A percentile compares a stretch with the other conserved stretches of the same genome.
Evolutionary conservation across 1,140 invertebrate species (phyloP).

Genomic region (Caenorhabditis brenneri): DNA sequence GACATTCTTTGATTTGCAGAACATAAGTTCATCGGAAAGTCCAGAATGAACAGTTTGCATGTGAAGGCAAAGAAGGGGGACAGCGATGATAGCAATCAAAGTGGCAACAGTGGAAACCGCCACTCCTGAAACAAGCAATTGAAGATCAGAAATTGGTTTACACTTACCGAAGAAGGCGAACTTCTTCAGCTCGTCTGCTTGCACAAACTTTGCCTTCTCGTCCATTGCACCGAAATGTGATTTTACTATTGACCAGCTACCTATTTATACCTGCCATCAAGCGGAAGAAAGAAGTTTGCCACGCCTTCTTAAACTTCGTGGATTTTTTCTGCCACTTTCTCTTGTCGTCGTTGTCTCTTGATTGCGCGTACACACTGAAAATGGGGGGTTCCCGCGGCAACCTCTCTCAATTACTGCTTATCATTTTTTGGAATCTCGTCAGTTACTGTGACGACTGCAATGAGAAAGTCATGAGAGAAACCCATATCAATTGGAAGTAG

Average conservation of each 20-base stretch:
- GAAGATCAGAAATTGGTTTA: background rate
- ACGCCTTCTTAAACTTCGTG: conserved; percentile 40
- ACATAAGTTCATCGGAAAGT: conserved; percentile 44
- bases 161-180: conserved; percentile 49
- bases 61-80: conserved; percentile 46
- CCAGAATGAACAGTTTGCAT: conserved; percentile 50
- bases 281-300: conserved; percentile 11
- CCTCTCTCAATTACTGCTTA: conserved; percentile 18
- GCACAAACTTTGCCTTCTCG: conserved; percentile 32
- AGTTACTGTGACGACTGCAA: conserved; percentile 9
- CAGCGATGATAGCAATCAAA: conserved; percentile 45
- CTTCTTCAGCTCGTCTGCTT: conserved; percentile 31
- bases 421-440: conserved; percentile 23
- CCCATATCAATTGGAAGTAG: background rate
- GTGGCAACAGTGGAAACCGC: conserved; percentile 44
- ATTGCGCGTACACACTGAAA: background rate
- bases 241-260: background rate
- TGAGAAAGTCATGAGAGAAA: background rate
- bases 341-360: background rate
- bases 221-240: conserved; percentile 42
- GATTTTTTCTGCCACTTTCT: conserved; percentile 21
- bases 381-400: background rate
- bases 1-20: conserved; percentile 44
- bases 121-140: conserved; percentile 3
- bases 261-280: conserved; percentile 33